A percentile compares a stretch with the other conserved stretches of the same genome.
Evolutionary conservation across 2,888 invertebrate genomes (phyloP).

Genomic region (Drosophila paramelanica): DNA sequence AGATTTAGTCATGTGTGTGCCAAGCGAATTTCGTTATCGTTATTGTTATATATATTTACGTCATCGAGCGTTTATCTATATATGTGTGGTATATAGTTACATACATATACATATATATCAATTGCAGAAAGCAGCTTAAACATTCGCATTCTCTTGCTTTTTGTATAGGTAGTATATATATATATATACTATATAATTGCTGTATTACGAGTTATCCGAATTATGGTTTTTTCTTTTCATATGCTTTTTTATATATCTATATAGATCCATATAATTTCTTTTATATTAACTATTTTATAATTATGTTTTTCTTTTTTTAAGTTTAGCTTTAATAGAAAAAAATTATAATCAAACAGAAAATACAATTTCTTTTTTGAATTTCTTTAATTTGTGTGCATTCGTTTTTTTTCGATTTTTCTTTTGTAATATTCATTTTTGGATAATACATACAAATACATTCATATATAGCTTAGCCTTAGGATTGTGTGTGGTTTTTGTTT

Average conservation of each 20-base stretch:
- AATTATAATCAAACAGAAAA: conserved; percentile 34
- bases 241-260: conserved; percentile 32
- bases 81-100: conserved; percentile 6
- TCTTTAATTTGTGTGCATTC: conserved; percentile 31
- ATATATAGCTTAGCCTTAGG: conserved; percentile 64
- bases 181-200: conserved; percentile 34
- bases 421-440: conserved; percentile 33
- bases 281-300: conserved; percentile 44
- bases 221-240: neutral
- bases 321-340: conserved; percentile 38
- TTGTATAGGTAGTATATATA: conserved; percentile 20
- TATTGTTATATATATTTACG: conserved; percentile 22
- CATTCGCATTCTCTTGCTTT: conserved; percentile 27
- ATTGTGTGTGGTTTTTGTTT: conserved; percentile 52
- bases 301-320: conserved; percentile 17
- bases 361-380: conserved; percentile 25
- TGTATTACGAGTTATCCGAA: conserved; percentile 36
- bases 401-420: conserved; percentile 6
- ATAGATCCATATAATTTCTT: conserved; percentile 24
- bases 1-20: conserved; percentile 37
- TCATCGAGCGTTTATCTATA: conserved; percentile 17
- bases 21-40: conserved; percentile 59
- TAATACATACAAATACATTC: conserved; percentile 59
- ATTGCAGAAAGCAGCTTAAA: conserved; percentile 45
- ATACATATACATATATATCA: conserved; percentile 34